Percentiles rank a stretch among this genome's conserved stretches.
Conservation (phyloP, 2,797 vertebrate species). For the Phataginus tricuspis region DNA sequence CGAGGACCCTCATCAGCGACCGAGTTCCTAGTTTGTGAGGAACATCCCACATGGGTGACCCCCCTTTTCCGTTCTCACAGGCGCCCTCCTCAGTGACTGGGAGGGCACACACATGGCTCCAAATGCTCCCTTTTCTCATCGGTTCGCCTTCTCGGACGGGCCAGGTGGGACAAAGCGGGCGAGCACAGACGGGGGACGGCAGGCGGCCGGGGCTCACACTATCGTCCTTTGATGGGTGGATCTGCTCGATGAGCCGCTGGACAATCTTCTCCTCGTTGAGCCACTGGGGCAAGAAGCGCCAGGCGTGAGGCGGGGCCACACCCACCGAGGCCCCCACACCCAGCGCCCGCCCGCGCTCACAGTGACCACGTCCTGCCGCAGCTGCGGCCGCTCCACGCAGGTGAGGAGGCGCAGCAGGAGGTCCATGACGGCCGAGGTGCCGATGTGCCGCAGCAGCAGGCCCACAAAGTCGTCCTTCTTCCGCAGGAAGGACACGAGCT, state of each 20-base stretch:
- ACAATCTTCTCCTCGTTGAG: constrained; percentile 87
- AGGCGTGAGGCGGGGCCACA: accelerated
- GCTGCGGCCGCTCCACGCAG: constrained; percentile 85
- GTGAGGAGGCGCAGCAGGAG: constrained; percentile 86
- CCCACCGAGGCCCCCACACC: accelerated
- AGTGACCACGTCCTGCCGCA: constrained; percentile 85
- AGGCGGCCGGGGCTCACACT: constrained; percentile 77
- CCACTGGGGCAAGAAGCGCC: constrained; percentile 76
- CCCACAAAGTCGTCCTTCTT: constrained; percentile 86
- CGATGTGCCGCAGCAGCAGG: constrained; percentile 84
- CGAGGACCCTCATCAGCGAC: neutral
- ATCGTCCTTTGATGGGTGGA: constrained; percentile 85
- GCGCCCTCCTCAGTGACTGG: no score
- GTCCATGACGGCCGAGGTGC: constrained; percentile 87
- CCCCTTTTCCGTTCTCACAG: neutral
- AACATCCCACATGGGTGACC: accelerated
- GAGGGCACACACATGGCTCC: neutral
- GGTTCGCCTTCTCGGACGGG: neutral
- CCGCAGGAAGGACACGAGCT: constrained; percentile 86
- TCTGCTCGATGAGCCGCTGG: constrained; percentile 86
- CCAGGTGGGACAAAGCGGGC: neutral
- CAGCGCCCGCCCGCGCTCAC: constrained; percentile 56
- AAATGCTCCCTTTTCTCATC: neutral
- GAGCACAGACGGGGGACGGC: neutral
- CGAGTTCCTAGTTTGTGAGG: neutral